Percentiles rank a stretch among this genome's conserved stretches.
These are phyloP conservation scores for Hystrix cristata DNA, from an alignment of 2,113 vertebrate genomes.

Conservation along the genomic window DNA sequence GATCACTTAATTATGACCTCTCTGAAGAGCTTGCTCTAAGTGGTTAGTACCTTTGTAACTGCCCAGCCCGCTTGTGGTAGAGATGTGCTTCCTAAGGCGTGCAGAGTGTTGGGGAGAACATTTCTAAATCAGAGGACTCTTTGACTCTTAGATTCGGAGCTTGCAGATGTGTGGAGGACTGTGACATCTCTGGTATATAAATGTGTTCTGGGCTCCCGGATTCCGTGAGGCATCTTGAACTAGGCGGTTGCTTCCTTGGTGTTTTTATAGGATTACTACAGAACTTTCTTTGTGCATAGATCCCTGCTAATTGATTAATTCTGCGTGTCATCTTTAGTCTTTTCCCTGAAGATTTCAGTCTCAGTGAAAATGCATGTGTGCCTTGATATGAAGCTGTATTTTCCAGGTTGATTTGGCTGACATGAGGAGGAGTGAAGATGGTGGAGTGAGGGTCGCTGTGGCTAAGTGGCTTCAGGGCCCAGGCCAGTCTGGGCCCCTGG, in stretches of 20 bases:
- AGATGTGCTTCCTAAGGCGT: neutral
- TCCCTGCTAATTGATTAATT: neutral
- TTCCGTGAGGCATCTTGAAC: neutral
- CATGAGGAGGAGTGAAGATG: neutral
- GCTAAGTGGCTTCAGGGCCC: neutral
- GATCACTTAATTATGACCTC: neutral
- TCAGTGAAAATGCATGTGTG: neutral
- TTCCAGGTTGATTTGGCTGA: neutral
- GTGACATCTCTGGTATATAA: neutral
- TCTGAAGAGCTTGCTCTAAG: neutral
- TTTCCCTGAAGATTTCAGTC: neutral
- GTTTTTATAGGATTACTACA: neutral
- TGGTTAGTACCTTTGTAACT: neutral
- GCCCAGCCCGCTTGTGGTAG: neutral
- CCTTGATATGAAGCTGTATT: neutral
- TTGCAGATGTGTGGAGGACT: neutral
- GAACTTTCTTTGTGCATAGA: neutral
- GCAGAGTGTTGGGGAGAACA: neutral
- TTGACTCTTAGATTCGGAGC: neutral
- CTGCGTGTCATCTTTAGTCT: neutral
- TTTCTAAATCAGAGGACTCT: neutral
- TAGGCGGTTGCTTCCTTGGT: neutral
- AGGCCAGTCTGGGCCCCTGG: rapidly evolving
- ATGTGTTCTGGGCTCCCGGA: neutral
- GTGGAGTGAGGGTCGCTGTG: neutral